phyloP scores from a whole-genome alignment of 2,113 vertebrate genomes.

The Pantherophis guttatus region DNA sequence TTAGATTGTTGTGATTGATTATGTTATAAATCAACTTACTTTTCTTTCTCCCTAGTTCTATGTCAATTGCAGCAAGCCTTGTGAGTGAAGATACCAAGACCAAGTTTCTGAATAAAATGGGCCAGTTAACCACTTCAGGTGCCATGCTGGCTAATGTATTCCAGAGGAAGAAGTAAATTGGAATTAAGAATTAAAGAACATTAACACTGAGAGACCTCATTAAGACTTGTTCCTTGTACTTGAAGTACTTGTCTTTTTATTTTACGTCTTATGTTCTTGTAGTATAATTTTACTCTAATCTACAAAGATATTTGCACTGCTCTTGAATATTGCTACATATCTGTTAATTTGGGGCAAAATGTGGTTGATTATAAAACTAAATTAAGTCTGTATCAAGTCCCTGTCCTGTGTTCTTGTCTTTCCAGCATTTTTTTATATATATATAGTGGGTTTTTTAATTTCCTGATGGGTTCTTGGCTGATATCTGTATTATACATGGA shows the following conservation, averaged over 20 bases:
- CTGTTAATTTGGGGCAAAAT: slow-evolving; percentile 80
- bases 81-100: slow-evolving; percentile 98
- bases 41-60: slow-evolving; percentile 75
- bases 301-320: slow-evolving; percentile 99
- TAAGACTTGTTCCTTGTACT: slow-evolving; percentile 83
- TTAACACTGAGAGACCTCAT: slow-evolving; percentile 74
- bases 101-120: slow-evolving; percentile 99
- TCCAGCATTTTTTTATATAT: slow-evolving; percentile 70
- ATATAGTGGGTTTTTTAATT: slow-evolving; percentile 67
- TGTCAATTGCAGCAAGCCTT: slow-evolving; percentile 95
- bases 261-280: slow-evolving; percentile 75
- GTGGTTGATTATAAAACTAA: slow-evolving; percentile 76
- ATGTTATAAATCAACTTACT: slow-evolving; percentile 5
- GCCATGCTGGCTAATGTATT: slow-evolving; percentile 99
- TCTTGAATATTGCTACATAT: slow-evolving; percentile 77
- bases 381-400: slow-evolving; percentile 76
- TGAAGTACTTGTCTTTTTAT: slow-evolving; percentile 93
- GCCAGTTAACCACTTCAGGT: slow-evolving; percentile 96
- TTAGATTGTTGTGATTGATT: background rate
- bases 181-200: slow-evolving; percentile 49
- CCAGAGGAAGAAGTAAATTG: slow-evolving; percentile 91
- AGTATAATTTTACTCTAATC: slow-evolving; percentile 86
- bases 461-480: slow-evolving; percentile 78
- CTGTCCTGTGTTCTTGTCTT: slow-evolving; percentile 85
- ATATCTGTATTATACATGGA: slow-evolving; percentile 93